Base-by-base conservation (phyloP, 2,113 vertebrate genomes). In the Lanius collurio region DNA sequence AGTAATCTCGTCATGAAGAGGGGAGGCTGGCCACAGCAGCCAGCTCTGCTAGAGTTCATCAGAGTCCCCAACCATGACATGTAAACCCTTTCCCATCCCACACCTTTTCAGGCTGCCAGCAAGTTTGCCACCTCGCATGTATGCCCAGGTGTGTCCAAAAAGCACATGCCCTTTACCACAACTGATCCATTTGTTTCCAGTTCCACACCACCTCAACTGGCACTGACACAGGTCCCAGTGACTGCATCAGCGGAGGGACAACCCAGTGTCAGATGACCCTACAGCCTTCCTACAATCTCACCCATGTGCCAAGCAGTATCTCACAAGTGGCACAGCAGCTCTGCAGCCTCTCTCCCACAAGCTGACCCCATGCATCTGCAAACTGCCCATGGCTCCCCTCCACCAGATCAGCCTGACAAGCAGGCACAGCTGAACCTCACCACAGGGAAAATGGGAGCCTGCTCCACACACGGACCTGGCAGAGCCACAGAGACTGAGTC, bases 251-350 rank as follows among this genome's bases (percentile, higher is more conserved):
- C 0, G 0, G 0, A 67, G 75, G 71, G 42, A 86, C 53, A 69
- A 12, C 30, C 11, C 6, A 1, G 39, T 9, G 26, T 17, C 44
- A 68, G 42, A 49, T 13, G 59, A 56, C 1, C 1, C 42, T 1
- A 0, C 0, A 0, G 31, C 62, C 28, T 35, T 57, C 56, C 56
- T 8, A 2, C 62, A 44, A 4, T 30, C 69, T 55, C 69, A 59
- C 26, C 19, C 1, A 0, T 3, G 4, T 12, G n/a, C 65, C 62
- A 52, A 49, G 19, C 21, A 33, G 18, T 17, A 3, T 6, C 44
- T 59, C 39, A 44, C 6, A 8, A 60, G 76, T 27, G 21, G 27
- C 35, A 21, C 3, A 0, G 50, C 55, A 75, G 47, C 80, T 79
- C 67, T 3, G 0, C 64, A 47, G 59, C 39, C 55, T 46, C 64